Evolutionary conservation across 2,888 invertebrate species (phyloP).

Genomic region (Epirrhoe tristata): DNA sequence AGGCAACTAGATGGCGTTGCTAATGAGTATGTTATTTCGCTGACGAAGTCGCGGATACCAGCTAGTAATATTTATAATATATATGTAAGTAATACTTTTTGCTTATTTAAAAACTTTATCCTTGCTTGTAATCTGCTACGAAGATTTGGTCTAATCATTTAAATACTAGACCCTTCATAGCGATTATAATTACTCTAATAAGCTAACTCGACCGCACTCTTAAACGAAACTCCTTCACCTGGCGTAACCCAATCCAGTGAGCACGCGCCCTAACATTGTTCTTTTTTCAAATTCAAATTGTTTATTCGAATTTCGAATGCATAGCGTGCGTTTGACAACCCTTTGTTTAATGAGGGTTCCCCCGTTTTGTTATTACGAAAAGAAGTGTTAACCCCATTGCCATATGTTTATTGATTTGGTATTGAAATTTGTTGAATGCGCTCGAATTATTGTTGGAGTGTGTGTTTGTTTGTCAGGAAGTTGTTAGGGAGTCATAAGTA

Average conservation of each 20-base stretch:
- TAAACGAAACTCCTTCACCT: slow-evolving; percentile 44
- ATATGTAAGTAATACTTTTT: too few relatives aligned
- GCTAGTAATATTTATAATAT: too few relatives aligned
- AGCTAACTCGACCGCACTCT: slow-evolving; percentile 13
- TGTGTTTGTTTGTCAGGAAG: slow-evolving; percentile 23
- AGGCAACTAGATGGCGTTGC: too few relatives aligned
- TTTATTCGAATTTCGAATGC: slow-evolving; percentile 38
- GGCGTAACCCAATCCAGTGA: slow-evolving; percentile 43
- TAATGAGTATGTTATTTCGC: too few relatives aligned
- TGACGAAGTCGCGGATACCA: too few relatives aligned
- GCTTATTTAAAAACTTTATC: too few relatives aligned
- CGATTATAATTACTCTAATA: slow-evolving; percentile 21
- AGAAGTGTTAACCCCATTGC: slow-evolving; percentile 37
- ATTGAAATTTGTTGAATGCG: slow-evolving; percentile 28
- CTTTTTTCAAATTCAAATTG: slow-evolving; percentile 36
- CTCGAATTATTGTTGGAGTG: slow-evolving; percentile 30
- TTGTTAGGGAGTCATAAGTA: slow-evolving; percentile 13
- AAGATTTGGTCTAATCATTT: too few relatives aligned
- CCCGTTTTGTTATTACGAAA: slow-evolving; percentile 32
- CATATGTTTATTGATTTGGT: slow-evolving; percentile 37
- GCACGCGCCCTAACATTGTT: slow-evolving; percentile 48
- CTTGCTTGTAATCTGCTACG: too few relatives aligned
- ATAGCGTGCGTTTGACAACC: slow-evolving; percentile 39
- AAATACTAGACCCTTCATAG: too few relatives aligned
- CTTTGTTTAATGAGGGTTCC: slow-evolving; percentile 37